Base-by-base conservation (phyloP, 2,888 invertebrate species). In the Nasonovia ribisnigri region DNA sequence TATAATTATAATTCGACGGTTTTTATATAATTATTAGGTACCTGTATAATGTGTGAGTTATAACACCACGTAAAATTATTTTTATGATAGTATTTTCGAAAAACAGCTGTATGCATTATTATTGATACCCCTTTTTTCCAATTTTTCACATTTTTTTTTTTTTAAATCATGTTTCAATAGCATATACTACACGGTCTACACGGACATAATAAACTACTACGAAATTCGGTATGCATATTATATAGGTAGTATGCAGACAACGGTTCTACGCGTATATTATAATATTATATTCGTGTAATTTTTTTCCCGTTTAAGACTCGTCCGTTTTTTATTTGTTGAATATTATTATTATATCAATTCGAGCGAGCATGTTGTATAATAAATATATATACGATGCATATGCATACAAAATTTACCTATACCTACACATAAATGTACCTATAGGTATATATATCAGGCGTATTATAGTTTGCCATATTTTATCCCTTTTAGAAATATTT, bases 121-220 rank as follows among this genome's bases (percentile, higher is more conserved):
- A 24, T 36, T 36, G 36, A 36, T 36, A 2, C 4, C 10, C 8
- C 5, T 51, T n/a, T n/a, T 20, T 84, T 42, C 8, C 24, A 24
- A 42, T 84, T 84, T 84, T 87, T 36, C 26, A 0, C n/a, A 20
- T 36, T n/a, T 87, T 77, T 36, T 57, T 60, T 26, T 26, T n/a
- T n/a, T 13, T 2, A 77, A 77, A 77, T 36, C 77, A 77, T 36
- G 36, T 77, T 77, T 42, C 77, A 77, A 77, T 77, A 36, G 36
- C 67, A 48, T 29, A 86, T 5, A 29, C 86, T 46, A 46, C n/a
- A 46, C 46, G 6, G 3, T 5, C 6, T 51, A 51, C 24, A 87
- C n/a, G n/a, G 48, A 87, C n/a, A 87, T 48, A 77, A 77, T 77
- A 77, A 77, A 60, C 46, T 46, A 90, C 60, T 90, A 60, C 24